Evolutionary conservation across 2,797 vertebrate genomes (phyloP), one percentile per base, ranked within the genome.

Genomic region (Mallotus villosus): DNA sequence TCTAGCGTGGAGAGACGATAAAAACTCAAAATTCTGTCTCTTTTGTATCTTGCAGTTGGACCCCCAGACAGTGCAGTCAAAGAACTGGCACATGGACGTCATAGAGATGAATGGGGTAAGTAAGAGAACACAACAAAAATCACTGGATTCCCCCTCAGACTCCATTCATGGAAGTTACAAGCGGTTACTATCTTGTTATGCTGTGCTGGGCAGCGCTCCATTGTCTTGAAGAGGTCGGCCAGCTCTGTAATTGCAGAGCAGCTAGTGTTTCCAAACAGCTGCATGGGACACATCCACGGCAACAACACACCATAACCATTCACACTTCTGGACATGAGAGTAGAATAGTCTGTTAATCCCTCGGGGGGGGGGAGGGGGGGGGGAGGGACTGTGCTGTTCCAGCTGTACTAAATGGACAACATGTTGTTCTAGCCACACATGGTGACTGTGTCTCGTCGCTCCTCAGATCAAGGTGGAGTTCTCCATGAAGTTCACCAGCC

Each of bases 61-160:
- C 81, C 96, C 96, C 1, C 96, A 97, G 90, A 94, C 95, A 0
- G 95, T 98, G 51, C 96, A 98, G 91, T 97, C 95, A 12, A 99
- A 98, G 93, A 98, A 97, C 92, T 99, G 98, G 98, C 97, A 99
- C 82, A 93, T 96, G 83, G 97, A 98, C 0, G 95, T 99, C 90
- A 98, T 99, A 1, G 97, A 98, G 93, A 99, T 99, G 98, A 99
- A 99, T 0, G 98, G 97, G 95, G 98, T 99, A 88, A 94, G 98
- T 99, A 88, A 94, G 93, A 76, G n/a, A 22, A 61, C 63, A 8
- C 32, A 34, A 8, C 32, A 34, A 8, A 1, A 34, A 34, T 34
- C 32, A 6, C 32, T 34, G 32, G 32, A 21, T 12, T 21, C 41
- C 12, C 12, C 9, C 65, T 51, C 49, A 37, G 25, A 63, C 74